Conservation (phyloP, 2,113 vertebrate genomes). For the Mobula birostris region DNA sequence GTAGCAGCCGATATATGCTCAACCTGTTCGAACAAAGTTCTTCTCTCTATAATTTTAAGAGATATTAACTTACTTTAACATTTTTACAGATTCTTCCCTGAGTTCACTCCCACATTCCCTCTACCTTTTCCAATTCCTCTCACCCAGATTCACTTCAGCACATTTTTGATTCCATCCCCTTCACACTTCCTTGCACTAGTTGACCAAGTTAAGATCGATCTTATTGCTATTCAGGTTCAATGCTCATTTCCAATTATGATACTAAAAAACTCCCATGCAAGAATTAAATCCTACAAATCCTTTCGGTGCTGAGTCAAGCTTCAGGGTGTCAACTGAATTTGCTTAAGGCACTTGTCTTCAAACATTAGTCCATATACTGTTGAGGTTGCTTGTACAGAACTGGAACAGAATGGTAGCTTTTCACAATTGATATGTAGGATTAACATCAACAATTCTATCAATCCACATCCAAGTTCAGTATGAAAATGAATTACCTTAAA, state of each 20-base stretch:
- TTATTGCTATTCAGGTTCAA: background rate
- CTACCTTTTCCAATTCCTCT: background rate
- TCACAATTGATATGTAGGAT: no score
- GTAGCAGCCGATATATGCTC: background rate
- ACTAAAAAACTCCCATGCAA: background rate
- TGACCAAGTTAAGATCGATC: background rate
- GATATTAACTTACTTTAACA: background rate
- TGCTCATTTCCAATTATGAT: background rate
- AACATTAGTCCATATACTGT: background rate
- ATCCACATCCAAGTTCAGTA: no score
- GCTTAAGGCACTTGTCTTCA: background rate
- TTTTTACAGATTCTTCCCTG: background rate
- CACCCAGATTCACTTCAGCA: background rate
- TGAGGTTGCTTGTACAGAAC: no score
- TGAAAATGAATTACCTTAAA: background rate
- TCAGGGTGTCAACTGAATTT: background rate
- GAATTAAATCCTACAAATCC: background rate
- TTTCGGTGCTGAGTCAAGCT: background rate
- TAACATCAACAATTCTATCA: no score
- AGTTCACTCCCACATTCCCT: background rate
- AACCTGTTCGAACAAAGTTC: background rate
- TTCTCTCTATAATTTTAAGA: background rate
- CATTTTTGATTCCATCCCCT: background rate
- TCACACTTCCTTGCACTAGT: background rate
- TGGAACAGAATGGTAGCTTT: no score